Conservation (phyloP, 2,888 invertebrate species). For the Antitype chi region DNA sequence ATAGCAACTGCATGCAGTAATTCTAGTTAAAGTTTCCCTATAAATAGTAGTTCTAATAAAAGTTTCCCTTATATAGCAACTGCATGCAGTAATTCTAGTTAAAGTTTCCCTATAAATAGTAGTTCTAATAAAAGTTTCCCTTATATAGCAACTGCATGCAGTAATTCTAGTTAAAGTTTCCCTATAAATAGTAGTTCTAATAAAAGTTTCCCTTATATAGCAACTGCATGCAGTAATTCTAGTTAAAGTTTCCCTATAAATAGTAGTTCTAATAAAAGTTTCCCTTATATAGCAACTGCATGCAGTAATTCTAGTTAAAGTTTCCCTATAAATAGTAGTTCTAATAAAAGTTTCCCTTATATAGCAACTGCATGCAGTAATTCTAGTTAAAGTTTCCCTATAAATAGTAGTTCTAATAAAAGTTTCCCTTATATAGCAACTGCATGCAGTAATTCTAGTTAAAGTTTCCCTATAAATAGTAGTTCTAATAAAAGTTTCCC, state of each 20-base stretch:
- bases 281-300: neutral
- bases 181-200: neutral
- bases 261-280: no score
- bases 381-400: neutral
- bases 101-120: neutral
- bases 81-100: neutral
- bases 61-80: neutral
- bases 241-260: neutral
- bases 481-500: no score
- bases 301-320: neutral
- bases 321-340: neutral
- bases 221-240: neutral
- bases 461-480: neutral
- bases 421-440: neutral
- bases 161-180: neutral
- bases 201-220: neutral
- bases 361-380: neutral
- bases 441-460: neutral
- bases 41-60: neutral
- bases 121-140: no score
- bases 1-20: neutral
- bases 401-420: neutral
- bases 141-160: neutral
- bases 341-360: no score
- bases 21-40: neutral